Evolutionary conservation across 2,888 invertebrate genomes (phyloP).

Genomic region (Drosophila recens): DNA sequence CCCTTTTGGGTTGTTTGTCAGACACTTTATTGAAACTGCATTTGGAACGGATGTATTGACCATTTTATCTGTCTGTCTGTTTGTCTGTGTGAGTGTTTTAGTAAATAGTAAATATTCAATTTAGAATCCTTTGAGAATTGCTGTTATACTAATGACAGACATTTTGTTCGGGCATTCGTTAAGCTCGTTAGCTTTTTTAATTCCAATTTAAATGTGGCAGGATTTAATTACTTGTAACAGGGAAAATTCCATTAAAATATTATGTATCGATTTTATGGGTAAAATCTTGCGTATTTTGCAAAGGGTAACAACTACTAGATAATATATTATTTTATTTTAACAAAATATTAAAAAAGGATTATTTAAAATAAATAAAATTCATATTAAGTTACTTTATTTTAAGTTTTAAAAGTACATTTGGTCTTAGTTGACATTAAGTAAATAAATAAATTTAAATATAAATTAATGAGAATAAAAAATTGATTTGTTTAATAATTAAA

Average conservation of each 20-base stretch:
- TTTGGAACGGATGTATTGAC: conserved; percentile 15
- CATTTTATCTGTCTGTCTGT: not conserved
- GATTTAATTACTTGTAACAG: not conserved
- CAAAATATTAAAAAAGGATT: too few species aligned
- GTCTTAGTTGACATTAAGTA: too few species aligned
- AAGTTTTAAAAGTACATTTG: too few species aligned
- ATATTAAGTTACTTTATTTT: too few species aligned
- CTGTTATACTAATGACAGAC: not conserved
- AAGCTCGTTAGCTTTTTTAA: not conserved
- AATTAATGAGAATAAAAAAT: too few species aligned
- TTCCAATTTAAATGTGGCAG: not conserved
- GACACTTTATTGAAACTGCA: conserved; percentile 38
- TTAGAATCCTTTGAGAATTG: conserved; percentile 11
- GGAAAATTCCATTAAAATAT: not conserved
- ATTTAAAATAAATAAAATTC: too few species aligned
- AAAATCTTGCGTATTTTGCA: too few species aligned
- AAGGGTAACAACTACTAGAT: too few species aligned
- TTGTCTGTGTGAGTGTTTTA: not conserved
- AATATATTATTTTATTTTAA: not conserved
- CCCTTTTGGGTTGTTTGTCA: conserved; percentile 24
- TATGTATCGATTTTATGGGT: too few species aligned
- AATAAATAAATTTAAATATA: too few species aligned
- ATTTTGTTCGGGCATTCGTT: not conserved
- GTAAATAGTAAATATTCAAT: conserved; percentile 19
- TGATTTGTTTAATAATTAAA: too few species aligned